Evolutionary conservation across 2,797 vertebrate species (phyloP).

Genomic region (Sebastes kiyomatsui): DNA sequence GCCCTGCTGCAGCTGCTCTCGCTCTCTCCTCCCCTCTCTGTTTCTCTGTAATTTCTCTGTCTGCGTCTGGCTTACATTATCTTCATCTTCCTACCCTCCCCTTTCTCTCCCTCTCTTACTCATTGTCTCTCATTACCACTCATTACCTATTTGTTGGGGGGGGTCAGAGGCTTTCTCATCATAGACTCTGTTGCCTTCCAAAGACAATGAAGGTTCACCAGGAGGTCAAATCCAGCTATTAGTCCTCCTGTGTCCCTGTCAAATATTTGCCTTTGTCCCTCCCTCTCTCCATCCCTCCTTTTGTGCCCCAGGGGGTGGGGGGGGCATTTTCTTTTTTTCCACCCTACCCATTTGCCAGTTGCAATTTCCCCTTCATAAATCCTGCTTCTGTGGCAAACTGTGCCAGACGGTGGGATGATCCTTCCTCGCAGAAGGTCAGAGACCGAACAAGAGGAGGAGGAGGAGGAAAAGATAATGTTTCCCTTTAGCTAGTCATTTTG

Average conservation of each 20-base stretch:
- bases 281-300: slow-evolving; percentile 30
- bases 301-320: slow-evolving; percentile 41
- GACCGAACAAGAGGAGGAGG: slow-evolving; percentile 60
- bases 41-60: slow-evolving; percentile 60
- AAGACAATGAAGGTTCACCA: slow-evolving; percentile 69
- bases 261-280: slow-evolving; percentile 62
- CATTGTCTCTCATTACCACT: slow-evolving; percentile 83
- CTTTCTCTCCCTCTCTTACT: slow-evolving; percentile 64
- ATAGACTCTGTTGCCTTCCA: slow-evolving; percentile 45
- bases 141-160: slow-evolving; percentile 71
- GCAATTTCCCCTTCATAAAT: slow-evolving; percentile 84
- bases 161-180: slow-evolving; percentile 54
- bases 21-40: slow-evolving; percentile 41
- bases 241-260: slow-evolving; percentile 52
- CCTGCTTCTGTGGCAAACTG: slow-evolving; percentile 73
- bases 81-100: slow-evolving; percentile 53
- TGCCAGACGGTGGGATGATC: slow-evolving; percentile 75
- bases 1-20: slow-evolving; percentile 89
- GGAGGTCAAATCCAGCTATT: slow-evolving; percentile 65
- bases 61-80: slow-evolving; percentile 77
- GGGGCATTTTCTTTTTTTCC: slow-evolving; percentile 16
- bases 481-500: slow-evolving; percentile 35
- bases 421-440: slow-evolving; percentile 68
- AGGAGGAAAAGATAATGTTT: slow-evolving; percentile 60
- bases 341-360: slow-evolving; percentile 76